phyloP scores from a whole-genome alignment of 2,113 vertebrate species.

The Macquaria ambigua region DNA sequence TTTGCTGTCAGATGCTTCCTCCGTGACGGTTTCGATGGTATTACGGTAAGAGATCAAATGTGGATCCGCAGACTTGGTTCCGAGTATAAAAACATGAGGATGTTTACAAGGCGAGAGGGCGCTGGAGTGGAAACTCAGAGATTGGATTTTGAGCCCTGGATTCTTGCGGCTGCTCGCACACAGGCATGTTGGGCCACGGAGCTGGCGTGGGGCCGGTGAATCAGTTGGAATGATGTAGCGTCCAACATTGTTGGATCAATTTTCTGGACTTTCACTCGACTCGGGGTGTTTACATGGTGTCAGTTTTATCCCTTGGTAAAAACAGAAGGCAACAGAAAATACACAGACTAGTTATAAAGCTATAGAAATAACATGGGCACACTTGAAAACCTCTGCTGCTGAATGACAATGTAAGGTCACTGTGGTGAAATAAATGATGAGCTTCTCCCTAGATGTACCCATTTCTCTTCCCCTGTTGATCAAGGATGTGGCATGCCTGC shows the following conservation, averaged over 20 bases:
- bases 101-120: constrained; percentile 54
- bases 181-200: background rate
- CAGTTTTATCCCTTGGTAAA: background rate
- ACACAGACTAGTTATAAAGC: background rate
- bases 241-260: constrained; percentile 24
- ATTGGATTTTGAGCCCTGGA: constrained; percentile 60
- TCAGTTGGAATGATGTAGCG: constrained; percentile 6
- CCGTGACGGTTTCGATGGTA: constrained; percentile 28
- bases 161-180: constrained; percentile 4
- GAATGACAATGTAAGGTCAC: constrained; percentile 36
- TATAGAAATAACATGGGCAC: background rate
- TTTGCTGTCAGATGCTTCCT: constrained; percentile 14
- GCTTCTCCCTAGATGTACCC: background rate
- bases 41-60: constrained; percentile 50
- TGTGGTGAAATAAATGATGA: background rate
- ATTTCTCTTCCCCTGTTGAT: constrained; percentile 6
- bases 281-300: constrained; percentile 9
- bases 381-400: constrained; percentile 10
- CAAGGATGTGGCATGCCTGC: background rate
- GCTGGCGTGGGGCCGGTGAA: background rate
- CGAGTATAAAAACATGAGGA: constrained; percentile 37
- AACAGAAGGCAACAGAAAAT: background rate
- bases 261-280: constrained; percentile 20
- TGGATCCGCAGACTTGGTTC: constrained; percentile 38
- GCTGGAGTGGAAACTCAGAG: constrained; percentile 48